phyloP scores from a whole-genome alignment of 2,797 vertebrate genomes.

The Sarcophilus harrisii region DNA sequence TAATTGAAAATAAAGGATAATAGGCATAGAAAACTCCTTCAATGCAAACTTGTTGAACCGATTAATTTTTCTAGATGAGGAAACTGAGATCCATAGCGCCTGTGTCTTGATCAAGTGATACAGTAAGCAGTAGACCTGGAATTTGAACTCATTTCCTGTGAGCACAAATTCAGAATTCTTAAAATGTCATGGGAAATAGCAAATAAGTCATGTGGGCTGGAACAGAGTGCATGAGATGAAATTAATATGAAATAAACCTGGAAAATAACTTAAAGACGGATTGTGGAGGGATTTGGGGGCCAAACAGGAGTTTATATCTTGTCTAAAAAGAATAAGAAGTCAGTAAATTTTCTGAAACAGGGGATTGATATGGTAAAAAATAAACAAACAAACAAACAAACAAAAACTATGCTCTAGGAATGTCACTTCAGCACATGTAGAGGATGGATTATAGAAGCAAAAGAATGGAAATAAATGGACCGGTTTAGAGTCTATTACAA shows the following conservation, averaged over 20 bases:
- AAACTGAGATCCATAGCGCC: neutral
- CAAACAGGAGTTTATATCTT: neutral
- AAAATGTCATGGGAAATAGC: neutral
- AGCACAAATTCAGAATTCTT: neutral
- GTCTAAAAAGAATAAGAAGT: neutral
- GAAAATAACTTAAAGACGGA: neutral
- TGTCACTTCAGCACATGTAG: neutral
- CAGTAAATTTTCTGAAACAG: neutral
- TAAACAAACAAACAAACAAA: no score
- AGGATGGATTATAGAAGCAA: neutral
- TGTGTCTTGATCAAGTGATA: neutral
- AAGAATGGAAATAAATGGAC: neutral
- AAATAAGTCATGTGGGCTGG: neutral
- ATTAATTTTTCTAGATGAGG: neutral
- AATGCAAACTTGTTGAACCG: neutral
- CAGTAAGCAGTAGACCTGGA: neutral
- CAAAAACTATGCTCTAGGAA: neutral
- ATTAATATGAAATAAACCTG: neutral
- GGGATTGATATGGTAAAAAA: neutral
- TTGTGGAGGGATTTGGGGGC: neutral
- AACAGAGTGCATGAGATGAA: neutral
- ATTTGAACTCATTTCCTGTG: neutral
- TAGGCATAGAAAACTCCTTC: neutral
- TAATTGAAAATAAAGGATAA: neutral
- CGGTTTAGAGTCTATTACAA: neutral